These are phyloP conservation scores for Pseudanteris insignis DNA, from an alignment of 2,888 invertebrate genomes.

Conservation along the genomic window DNA sequence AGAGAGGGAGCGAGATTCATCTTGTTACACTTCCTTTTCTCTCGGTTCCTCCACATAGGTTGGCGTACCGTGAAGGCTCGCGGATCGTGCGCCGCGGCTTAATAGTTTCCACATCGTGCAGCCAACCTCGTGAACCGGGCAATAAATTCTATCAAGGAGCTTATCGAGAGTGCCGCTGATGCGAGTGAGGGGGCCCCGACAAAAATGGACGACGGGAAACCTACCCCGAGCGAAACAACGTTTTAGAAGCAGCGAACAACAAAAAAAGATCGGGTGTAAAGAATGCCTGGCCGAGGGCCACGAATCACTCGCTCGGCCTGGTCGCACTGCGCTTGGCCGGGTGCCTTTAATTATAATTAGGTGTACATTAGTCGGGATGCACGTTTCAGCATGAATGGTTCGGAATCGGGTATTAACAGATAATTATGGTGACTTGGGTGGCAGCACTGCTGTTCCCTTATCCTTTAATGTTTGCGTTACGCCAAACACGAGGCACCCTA, in stretches of 20 bases:
- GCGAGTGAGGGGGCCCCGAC: slow-evolving; percentile 45
- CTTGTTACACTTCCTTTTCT: slow-evolving; percentile 45
- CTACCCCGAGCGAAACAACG: slow-evolving; percentile 46
- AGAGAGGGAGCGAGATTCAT: slow-evolving; percentile 29
- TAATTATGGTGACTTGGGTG: slow-evolving; percentile 28
- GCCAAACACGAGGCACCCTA: too few relatives aligned
- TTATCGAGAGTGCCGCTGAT: slow-evolving; percentile 56
- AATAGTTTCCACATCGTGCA: slow-evolving; percentile 58
- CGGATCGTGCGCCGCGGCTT: slow-evolving; percentile 48
- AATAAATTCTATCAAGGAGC: slow-evolving; percentile 57
- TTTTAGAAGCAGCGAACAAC: slow-evolving; percentile 40
- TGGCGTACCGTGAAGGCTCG: slow-evolving; percentile 29
- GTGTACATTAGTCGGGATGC: slow-evolving; percentile 30
- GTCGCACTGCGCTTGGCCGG: slow-evolving; percentile 9
- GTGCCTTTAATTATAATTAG: slow-evolving; percentile 34
- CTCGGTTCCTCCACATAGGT: slow-evolving; percentile 7
- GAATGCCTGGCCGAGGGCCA: slow-evolving; percentile 20
- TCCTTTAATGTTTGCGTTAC: too few relatives aligned
- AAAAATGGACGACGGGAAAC: slow-evolving; percentile 41
- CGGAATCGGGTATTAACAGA: slow-evolving; percentile 13
- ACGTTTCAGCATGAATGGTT: slow-evolving; percentile 16
- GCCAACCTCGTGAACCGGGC: slow-evolving; percentile 55
- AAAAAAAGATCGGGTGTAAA: slow-evolving; percentile 32
- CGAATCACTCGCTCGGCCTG: slow-evolving; percentile 25
- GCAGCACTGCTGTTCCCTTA: slow-evolving; percentile 10